phyloP scores from a whole-genome alignment of 2,797 vertebrate species.

The Linurgus olivaceus region DNA sequence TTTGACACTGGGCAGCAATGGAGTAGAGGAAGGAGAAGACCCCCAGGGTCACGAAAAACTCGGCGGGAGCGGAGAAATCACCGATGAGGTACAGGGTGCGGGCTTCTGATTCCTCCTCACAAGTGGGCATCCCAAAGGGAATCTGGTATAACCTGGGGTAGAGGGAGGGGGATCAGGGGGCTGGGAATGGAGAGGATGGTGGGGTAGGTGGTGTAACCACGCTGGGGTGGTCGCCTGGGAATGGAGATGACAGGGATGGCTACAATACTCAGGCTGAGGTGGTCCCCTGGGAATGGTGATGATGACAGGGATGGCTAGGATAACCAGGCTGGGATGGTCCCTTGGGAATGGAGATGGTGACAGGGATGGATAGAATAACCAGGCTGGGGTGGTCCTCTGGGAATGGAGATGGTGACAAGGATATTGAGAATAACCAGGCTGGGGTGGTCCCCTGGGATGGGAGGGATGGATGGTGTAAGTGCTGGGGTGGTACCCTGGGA shows the following conservation, averaged over 20 bases:
- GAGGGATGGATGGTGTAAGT: too few relatives aligned
- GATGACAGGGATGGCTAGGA: neutral
- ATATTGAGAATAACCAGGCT: too few relatives aligned
- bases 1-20: conserved; percentile 15
- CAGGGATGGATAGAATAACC: neutral
- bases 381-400: neutral
- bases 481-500: too few relatives aligned
- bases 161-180: neutral
- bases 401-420: neutral
- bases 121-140: conserved; percentile 77
- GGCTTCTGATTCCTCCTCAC: conserved; percentile 31
- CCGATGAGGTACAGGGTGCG: conserved; percentile 76
- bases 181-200: neutral
- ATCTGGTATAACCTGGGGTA: conserved; percentile 80
- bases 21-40: conserved; percentile 90
- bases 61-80: conserved; percentile 84
- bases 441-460: too few relatives aligned
- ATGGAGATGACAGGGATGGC: neutral
- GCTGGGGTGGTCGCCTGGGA: too few relatives aligned
- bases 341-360: neutral
- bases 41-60: conserved; percentile 90
- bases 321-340: neutral
- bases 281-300: too few relatives aligned
- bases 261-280: too few relatives aligned
- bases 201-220: rapidly evolving